A percentile compares a stretch with the other conserved stretches of the same genome.
Conservation (phyloP, 2,888 invertebrate genomes). For the Catonia carolina region DNA sequence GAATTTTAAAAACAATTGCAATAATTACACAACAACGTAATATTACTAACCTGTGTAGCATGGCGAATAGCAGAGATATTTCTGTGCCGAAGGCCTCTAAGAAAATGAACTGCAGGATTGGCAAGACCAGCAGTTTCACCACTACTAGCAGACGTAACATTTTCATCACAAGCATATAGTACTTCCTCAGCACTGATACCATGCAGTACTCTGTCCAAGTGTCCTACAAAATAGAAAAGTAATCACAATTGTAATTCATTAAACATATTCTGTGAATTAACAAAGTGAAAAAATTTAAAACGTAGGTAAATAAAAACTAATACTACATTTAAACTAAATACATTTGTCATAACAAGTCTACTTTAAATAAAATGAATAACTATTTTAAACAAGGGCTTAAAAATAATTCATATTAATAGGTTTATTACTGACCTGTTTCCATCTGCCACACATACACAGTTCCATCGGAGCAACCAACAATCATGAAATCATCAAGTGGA, state of each 20-base stretch:
- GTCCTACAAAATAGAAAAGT: constrained; percentile 50
- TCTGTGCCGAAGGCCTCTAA: constrained; percentile 84
- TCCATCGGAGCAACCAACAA: constrained; percentile 94
- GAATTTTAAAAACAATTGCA: too few relatives aligned
- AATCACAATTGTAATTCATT: background rate
- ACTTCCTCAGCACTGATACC: constrained; percentile 96
- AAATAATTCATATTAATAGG: too few relatives aligned
- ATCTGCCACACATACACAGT: constrained; percentile 99
- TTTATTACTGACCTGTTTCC: constrained; percentile 72
- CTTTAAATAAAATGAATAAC: too few relatives aligned
- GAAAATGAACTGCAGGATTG: constrained; percentile 93
- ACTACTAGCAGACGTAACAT: constrained; percentile 51
- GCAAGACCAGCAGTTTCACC: constrained; percentile 65
- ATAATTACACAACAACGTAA: too few relatives aligned
- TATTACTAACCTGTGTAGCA: constrained; percentile 73
- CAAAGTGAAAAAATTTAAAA: constrained; percentile 4
- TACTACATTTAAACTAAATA: background rate
- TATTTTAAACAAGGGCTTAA: too few relatives aligned
- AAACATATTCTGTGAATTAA: background rate
- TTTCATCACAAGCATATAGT: constrained; percentile 87
- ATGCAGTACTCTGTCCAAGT: constrained; percentile 90
- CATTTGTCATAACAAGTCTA: too few relatives aligned
- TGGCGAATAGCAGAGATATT: constrained; percentile 92
- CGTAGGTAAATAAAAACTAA: background rate
- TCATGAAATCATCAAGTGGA: constrained; percentile 95